These are phyloP conservation scores for Magallana ariakensis DNA, from an alignment of 1,140 invertebrate species.

Conservation along the genomic window DNA sequence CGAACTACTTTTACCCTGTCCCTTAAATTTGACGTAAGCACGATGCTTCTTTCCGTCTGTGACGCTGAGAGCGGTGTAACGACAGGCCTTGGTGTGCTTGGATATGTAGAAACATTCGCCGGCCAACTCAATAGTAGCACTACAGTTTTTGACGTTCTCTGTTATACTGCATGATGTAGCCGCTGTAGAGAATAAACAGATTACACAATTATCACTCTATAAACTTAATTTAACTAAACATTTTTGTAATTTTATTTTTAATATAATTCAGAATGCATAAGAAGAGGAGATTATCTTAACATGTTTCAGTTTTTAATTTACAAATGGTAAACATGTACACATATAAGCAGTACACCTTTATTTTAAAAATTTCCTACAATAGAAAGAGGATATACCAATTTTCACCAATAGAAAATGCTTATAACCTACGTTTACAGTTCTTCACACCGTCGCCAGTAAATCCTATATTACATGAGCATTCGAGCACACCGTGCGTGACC, in stretches of 20 bases:
- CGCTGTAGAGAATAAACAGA: slow-evolving; percentile 21
- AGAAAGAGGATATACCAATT: not conserved
- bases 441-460: slow-evolving; percentile 47
- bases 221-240: no score
- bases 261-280: no score
- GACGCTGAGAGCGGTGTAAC: slow-evolving; percentile 34
- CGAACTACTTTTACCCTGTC: not conserved
- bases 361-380: not conserved
- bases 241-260: no score
- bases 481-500: slow-evolving; percentile 10
- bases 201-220: not conserved
- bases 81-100: slow-evolving; percentile 40
- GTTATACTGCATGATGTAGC: slow-evolving; percentile 13
- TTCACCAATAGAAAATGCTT: not conserved
- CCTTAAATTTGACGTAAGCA: not conserved
- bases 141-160: slow-evolving; percentile 37
- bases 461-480: slow-evolving; percentile 40
- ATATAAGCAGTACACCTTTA: not conserved
- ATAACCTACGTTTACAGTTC: slow-evolving; percentile 40
- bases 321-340: not conserved
- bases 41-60: not conserved
- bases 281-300: no score
- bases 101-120: slow-evolving; percentile 52
- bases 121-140: slow-evolving; percentile 39
- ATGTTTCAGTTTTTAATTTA: no score